Evolutionary conservation across 1,140 invertebrate genomes (phyloP).

Genomic region (Drosophila orosa): DNA sequence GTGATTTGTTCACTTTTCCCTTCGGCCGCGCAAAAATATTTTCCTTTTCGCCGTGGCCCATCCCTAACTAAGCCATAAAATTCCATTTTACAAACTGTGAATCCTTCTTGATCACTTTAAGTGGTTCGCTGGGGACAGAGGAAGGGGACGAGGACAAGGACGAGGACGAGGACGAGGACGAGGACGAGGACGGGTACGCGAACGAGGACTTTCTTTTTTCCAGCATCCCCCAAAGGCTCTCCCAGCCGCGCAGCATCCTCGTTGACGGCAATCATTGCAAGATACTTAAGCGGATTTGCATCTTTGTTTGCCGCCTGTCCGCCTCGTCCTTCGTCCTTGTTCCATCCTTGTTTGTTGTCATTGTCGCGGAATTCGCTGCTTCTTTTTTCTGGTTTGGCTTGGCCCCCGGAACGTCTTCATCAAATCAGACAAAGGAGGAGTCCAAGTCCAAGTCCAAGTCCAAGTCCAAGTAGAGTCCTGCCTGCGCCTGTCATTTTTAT

Average conservation of each 20-base stretch:
- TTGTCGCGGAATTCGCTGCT: slow-evolving; percentile 47
- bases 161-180: background rate
- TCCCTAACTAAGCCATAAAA: slow-evolving; percentile 79
- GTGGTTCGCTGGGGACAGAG: slow-evolving; percentile 59
- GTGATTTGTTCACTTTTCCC: slow-evolving; percentile 81
- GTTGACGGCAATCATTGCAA: slow-evolving; percentile 76
- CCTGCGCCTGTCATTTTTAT: slow-evolving; percentile 76
- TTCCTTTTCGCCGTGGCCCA: slow-evolving; percentile 37
- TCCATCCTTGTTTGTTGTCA: slow-evolving; percentile 71
- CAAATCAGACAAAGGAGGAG: slow-evolving; percentile 61
- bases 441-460: slow-evolving; percentile 18
- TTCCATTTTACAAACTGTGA: slow-evolving; percentile 84
- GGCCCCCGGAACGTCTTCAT: slow-evolving; percentile 63
- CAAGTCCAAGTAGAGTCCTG: slow-evolving; percentile 18
- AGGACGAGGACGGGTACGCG: slow-evolving; percentile 34
- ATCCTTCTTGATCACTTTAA: slow-evolving; percentile 84
- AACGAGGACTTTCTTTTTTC: slow-evolving; percentile 42
- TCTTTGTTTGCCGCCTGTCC: slow-evolving; percentile 63
- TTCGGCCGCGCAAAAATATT: slow-evolving; percentile 68
- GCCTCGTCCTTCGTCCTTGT: background rate
- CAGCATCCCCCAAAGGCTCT: background rate
- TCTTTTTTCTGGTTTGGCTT: slow-evolving; percentile 25
- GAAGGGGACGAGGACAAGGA: background rate
- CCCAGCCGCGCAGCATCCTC: slow-evolving; percentile 14
- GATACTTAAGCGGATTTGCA: slow-evolving; percentile 84